phyloP scores from a whole-genome alignment of 2,113 vertebrate genomes.

The Corythornis madagascariensis region DNA sequence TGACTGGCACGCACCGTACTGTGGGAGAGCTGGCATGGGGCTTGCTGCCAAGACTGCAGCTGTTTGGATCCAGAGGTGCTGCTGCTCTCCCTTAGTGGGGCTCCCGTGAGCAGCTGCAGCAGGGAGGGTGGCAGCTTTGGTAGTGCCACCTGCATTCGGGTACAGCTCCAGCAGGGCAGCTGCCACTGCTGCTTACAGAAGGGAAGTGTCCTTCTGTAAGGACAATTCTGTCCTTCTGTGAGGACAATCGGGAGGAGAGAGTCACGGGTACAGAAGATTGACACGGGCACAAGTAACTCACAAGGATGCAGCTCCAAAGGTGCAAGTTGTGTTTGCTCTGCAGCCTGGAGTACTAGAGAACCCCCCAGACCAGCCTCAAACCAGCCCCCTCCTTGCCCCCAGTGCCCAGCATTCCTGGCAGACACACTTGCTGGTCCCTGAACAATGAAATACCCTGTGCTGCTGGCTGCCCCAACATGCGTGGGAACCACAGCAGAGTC shows the following conservation, averaged over 20 bases:
- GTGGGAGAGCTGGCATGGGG: not conserved
- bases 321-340: not conserved
- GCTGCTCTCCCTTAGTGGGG: not conserved
- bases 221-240: too few species aligned
- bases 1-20: not conserved
- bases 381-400: not conserved
- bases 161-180: not conserved
- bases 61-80: fast-evolving
- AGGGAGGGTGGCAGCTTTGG: fast-evolving
- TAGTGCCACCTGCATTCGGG: not conserved
- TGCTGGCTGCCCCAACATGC: fast-evolving
- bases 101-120: not conserved
- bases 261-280: not conserved
- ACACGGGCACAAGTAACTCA: not conserved
- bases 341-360: not conserved
- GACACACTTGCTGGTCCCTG: not conserved
- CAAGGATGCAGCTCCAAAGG: too few species aligned
- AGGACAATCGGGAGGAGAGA: not conserved
- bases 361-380: not conserved
- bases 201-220: not conserved
- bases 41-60: not conserved
- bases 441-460: not conserved
- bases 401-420: not conserved
- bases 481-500: fast-evolving
- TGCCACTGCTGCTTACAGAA: not conserved